These are phyloP conservation scores for Nyctereutes procyonoides DNA, from an alignment of 2,113 vertebrate genomes.

Conservation along the genomic window DNA sequence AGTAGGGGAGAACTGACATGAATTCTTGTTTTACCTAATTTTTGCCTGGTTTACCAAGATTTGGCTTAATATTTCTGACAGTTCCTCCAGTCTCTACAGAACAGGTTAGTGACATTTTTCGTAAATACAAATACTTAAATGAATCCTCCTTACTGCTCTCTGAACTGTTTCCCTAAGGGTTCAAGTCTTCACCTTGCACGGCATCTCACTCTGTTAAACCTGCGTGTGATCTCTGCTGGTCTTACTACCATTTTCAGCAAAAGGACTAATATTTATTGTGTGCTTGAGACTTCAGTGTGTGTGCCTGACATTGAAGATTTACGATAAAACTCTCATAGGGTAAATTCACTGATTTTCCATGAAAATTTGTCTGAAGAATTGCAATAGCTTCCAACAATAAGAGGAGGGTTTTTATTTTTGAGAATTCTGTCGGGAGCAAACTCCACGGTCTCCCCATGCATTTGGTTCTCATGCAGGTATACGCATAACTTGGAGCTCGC, in stretches of 20 bases:
- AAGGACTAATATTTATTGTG: conserved; percentile 28
- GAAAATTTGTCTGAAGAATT: neutral
- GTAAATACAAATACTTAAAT: conserved; percentile 18
- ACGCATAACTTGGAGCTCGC: neutral
- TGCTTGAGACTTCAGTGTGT: conserved; percentile 20
- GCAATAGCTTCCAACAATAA: neutral
- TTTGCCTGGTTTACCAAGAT: conserved; percentile 75
- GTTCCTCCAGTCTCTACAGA: conserved; percentile 70
- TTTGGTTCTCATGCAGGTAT: neutral
- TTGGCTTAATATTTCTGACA: conserved; percentile 79
- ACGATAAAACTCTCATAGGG: neutral
- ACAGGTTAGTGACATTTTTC: conserved; percentile 86
- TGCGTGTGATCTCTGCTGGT: neutral
- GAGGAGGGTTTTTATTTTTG: conserved; percentile 26
- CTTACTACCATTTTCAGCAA: neutral
- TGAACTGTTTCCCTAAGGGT: neutral
- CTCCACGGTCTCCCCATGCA: neutral
- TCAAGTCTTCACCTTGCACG: neutral
- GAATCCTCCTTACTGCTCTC: rapidly evolving
- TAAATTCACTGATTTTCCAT: neutral
- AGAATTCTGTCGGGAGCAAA: neutral
- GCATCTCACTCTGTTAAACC: neutral
- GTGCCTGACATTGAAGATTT: neutral
- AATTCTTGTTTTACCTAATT: conserved; percentile 83
- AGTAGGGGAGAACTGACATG: conserved; percentile 78